phyloP scores from a whole-genome alignment of 2,113 vertebrate species.

The Neopipo cinnamomea region DNA sequence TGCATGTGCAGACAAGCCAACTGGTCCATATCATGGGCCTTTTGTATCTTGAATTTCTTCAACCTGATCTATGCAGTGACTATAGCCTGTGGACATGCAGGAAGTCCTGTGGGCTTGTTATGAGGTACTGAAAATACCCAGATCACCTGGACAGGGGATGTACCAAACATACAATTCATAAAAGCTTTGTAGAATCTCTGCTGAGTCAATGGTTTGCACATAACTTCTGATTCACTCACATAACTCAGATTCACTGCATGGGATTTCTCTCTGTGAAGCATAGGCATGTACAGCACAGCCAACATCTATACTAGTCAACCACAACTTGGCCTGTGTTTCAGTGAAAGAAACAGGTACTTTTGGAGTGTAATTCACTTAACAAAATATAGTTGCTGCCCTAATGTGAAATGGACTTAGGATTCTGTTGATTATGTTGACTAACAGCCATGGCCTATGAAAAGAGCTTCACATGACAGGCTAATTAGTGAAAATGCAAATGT shows the following conservation, averaged over 20 bases:
- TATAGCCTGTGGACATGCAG: neutral
- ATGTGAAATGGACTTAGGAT: neutral
- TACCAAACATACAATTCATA: neutral
- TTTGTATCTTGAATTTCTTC: neutral
- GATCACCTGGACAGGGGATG: fast-evolving
- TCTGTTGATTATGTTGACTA: neutral
- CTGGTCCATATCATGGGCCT: neutral
- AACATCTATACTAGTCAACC: neutral
- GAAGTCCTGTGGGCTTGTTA: neutral
- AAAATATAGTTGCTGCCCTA: neutral
- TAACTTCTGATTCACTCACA: neutral
- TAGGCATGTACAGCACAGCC: neutral
- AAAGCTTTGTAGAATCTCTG: neutral
- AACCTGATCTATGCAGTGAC: neutral
- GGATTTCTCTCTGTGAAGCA: neutral
- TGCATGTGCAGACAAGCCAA: neutral
- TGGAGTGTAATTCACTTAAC: neutral
- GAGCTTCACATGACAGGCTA: neutral
- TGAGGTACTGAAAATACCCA: neutral
- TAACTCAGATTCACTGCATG: neutral
- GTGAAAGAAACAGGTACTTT: neutral
- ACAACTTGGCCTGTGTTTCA: neutral
- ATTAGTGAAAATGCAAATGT: neutral
- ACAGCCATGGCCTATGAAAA: neutral
- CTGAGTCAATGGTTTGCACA: fast-evolving